These are phyloP conservation scores for Herpailurus yagouaroundi DNA, from an alignment of 2,113 vertebrate genomes.

Conservation along the genomic window DNA sequence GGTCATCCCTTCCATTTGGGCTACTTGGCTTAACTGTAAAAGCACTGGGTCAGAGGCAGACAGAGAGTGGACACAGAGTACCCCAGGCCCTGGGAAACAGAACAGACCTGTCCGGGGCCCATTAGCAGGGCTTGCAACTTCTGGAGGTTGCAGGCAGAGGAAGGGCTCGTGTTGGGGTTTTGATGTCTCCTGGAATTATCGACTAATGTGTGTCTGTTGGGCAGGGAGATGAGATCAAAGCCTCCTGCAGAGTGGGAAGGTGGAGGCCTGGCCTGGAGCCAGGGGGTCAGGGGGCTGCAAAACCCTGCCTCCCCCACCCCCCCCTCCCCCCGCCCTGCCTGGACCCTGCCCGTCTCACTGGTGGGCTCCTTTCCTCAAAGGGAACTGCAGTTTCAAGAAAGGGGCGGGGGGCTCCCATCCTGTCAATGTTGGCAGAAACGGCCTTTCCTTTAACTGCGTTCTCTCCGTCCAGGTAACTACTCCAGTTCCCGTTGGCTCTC, in stretches of 20 bases:
- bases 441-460: not conserved
- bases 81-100: not conserved
- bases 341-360: not conserved
- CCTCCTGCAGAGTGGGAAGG: not conserved
- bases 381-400: slow-evolving; percentile 17
- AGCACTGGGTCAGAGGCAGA: not conserved
- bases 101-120: not conserved
- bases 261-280: not conserved
- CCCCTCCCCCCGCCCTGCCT: rapidly evolving
- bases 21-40: not conserved
- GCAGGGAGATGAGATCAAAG: slow-evolving; percentile 69
- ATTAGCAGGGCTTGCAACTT: not conserved
- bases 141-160: not conserved
- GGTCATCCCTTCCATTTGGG: not conserved
- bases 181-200: slow-evolving; percentile 53
- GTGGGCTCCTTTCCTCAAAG: slow-evolving; percentile 32
- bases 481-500: not conserved
- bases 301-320: not conserved
- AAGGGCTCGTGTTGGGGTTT: not conserved
- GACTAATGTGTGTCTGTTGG: slow-evolving; percentile 15
- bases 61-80: not conserved
- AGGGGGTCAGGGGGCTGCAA: not conserved
- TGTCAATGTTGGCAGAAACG: slow-evolving; percentile 6
- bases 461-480: not conserved
- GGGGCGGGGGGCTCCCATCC: not conserved